Conservation (phyloP, 2,888 invertebrate species). For the Rotaria socialis region DNA sequence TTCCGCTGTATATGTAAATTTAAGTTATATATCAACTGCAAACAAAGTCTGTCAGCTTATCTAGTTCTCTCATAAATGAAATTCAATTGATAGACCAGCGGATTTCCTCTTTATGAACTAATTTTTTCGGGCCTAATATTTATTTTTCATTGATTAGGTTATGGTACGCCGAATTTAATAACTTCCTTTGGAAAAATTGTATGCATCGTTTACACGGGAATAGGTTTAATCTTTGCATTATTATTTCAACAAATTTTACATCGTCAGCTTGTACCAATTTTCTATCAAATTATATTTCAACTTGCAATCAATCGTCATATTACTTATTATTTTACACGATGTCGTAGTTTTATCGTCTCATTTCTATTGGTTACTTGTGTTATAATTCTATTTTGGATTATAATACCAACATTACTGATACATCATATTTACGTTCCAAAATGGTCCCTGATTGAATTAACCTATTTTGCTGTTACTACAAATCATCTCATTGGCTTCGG, state of each 20-base stretch:
- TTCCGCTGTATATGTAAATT: too few relatives aligned
- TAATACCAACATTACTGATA: neutral
- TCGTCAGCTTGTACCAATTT: neutral
- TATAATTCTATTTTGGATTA: neutral
- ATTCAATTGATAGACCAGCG: too few relatives aligned
- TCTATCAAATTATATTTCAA: neutral
- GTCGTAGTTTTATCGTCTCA: neutral
- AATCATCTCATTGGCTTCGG: neutral
- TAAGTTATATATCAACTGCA: too few relatives aligned
- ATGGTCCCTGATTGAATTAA: neutral
- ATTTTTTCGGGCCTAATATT: too few relatives aligned
- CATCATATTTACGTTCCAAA: neutral
- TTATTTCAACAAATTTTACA: slow-evolving; percentile 9
- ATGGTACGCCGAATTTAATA: neutral
- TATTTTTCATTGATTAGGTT: neutral
- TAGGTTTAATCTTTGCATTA: slow-evolving; percentile 6
- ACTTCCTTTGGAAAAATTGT: neutral
- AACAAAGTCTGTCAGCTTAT: too few relatives aligned
- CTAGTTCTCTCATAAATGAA: too few relatives aligned
- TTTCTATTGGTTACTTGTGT: neutral
- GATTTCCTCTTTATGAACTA: too few relatives aligned
- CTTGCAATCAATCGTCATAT: neutral
- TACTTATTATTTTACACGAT: neutral
- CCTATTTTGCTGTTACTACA: neutral
- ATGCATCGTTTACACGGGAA: neutral